These are phyloP conservation scores for Bombus waltoni DNA, from an alignment of 1,140 invertebrate genomes.

Conservation along the genomic window DNA sequence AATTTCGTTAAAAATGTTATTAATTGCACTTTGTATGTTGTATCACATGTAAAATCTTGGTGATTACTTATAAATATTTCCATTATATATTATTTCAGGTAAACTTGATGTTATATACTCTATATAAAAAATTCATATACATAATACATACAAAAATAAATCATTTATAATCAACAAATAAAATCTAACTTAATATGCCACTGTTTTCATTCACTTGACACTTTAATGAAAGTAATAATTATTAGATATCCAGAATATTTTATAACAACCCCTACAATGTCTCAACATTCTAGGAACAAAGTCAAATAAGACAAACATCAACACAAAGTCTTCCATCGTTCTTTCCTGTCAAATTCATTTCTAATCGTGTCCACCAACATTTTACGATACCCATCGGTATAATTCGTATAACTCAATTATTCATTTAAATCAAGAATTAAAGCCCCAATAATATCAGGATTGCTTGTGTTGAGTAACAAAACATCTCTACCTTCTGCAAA, in stretches of 20 bases:
- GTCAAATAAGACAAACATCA: background rate
- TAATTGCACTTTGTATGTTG: background rate
- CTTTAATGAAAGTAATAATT: background rate
- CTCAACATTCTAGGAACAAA: background rate
- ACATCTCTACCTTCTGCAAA: slow-evolving; percentile 83
- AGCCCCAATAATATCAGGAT: background rate
- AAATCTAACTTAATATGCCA: background rate
- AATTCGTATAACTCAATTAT: background rate
- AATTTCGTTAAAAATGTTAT: slow-evolving; percentile 1
- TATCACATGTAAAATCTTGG: background rate
- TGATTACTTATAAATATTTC: background rate
- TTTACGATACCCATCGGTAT: background rate
- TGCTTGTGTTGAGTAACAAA: slow-evolving; percentile 13
- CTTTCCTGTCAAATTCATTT: background rate
- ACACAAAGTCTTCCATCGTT: background rate
- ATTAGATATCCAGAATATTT: background rate
- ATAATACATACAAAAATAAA: background rate
- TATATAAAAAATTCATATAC: background rate
- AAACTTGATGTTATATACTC: background rate
- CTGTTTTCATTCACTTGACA: background rate
- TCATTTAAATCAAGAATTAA: background rate
- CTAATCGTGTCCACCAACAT: background rate
- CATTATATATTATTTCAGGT: background rate
- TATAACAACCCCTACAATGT: background rate
- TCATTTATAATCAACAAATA: background rate